These are phyloP conservation scores for Hycleus cichorii DNA, from an alignment of 1,140 invertebrate genomes.

Conservation along the genomic window DNA sequence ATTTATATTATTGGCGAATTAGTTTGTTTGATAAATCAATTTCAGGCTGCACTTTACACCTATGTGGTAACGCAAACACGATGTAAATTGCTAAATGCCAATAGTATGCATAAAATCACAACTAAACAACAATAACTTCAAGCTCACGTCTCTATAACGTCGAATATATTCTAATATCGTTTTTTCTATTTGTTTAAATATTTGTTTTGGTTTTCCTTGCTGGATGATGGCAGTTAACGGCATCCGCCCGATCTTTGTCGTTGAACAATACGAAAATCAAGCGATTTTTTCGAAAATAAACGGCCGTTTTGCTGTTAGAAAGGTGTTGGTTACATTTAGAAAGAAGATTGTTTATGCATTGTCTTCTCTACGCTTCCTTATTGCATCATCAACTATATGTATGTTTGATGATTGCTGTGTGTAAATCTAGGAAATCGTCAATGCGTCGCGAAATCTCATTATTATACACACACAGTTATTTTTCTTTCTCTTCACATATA, in stretches of 20 bases:
- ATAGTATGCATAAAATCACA: slow-evolving; percentile 13
- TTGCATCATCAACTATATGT: neutral
- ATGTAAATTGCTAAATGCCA: slow-evolving; percentile 14
- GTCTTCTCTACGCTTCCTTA: slow-evolving; percentile 4
- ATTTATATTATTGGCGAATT: neutral
- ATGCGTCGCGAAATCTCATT: too few relatives aligned
- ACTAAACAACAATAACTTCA: slow-evolving; percentile 11
- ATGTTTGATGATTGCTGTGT: too few relatives aligned
- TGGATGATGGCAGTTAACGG: too few relatives aligned
- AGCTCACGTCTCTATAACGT: slow-evolving; percentile 3
- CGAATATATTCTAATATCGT: too few relatives aligned
- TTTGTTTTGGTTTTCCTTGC: too few relatives aligned
- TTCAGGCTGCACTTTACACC: slow-evolving; percentile 10
- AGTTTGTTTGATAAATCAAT: slow-evolving; percentile 5
- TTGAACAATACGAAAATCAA: too few relatives aligned
- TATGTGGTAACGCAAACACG: slow-evolving; percentile 12
- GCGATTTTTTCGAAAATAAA: neutral
- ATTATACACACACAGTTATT: too few relatives aligned
- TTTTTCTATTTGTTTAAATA: too few relatives aligned
- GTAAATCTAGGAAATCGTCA: too few relatives aligned
- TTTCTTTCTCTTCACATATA: too few relatives aligned
- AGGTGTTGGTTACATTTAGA: slow-evolving; percentile 1
- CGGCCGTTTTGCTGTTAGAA: slow-evolving; percentile 5
- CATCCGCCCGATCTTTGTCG: too few relatives aligned
- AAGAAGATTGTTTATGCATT: slow-evolving; percentile 8